A percentile compares a stretch with the other conserved stretches of the same genome.
These are phyloP conservation scores for Torymus tubicola DNA, from an alignment of 2,888 invertebrate genomes.

Conservation along the genomic window DNA sequence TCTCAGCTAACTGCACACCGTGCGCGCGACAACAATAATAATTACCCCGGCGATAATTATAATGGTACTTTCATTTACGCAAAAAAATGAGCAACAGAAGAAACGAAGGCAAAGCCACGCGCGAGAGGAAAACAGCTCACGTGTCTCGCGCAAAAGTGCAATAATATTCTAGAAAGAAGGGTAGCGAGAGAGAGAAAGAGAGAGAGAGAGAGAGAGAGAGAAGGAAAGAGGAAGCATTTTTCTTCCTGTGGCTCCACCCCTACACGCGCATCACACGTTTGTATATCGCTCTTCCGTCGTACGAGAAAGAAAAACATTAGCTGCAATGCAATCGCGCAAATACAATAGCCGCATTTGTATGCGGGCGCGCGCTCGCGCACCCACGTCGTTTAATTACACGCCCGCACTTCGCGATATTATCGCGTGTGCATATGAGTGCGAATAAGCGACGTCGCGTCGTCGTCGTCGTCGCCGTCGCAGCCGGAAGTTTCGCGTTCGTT, in stretches of 20 bases:
- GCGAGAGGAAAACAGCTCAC: background rate
- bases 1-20: background rate
- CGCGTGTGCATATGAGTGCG: background rate
- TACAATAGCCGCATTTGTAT: slow-evolving; percentile 6
- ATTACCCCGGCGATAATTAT: slow-evolving; percentile 40
- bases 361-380: background rate
- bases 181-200: slow-evolving; percentile 16
- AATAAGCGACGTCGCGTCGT: background rate
- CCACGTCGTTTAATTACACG: slow-evolving; percentile 29
- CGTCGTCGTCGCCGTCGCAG: no score
- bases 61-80: slow-evolving; percentile 8
- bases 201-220: slow-evolving; percentile 26
- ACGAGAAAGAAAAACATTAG: slow-evolving; percentile 48
- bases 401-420: slow-evolving; percentile 17
- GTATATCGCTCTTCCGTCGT: slow-evolving; percentile 1
- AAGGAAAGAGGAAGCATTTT: slow-evolving; percentile 36
- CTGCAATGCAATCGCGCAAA: slow-evolving; percentile 26
- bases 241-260: background rate
- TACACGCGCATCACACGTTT: background rate
- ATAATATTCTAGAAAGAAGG: slow-evolving; percentile 32
- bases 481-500: no score
- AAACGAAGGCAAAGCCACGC: background rate
- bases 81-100: background rate
- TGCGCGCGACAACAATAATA: slow-evolving; percentile 21
- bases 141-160: slow-evolving; percentile 13